Conservation (phyloP, 2,113 vertebrate genomes). For the Smithornis capensis region DNA sequence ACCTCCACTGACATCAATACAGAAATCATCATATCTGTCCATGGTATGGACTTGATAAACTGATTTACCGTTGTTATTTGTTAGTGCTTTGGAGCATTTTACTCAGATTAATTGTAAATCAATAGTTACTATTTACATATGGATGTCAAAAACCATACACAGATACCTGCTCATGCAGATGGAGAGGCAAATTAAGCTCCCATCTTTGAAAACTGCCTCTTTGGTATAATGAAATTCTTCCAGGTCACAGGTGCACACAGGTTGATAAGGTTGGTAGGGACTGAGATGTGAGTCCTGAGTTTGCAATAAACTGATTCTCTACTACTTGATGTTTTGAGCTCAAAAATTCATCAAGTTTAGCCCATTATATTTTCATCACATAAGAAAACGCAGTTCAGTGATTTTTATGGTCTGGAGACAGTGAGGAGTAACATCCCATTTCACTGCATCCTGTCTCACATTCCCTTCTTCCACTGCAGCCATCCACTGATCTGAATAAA, state of each 20-base stretch:
- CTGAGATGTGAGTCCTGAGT: background rate
- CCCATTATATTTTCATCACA: background rate
- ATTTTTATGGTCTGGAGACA: background rate
- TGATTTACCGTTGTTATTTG: background rate
- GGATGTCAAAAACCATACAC: background rate
- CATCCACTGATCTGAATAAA: background rate
- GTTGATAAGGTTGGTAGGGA: background rate
- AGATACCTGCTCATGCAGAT: background rate
- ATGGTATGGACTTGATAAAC: background rate
- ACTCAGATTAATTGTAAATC: background rate
- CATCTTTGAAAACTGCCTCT: background rate
- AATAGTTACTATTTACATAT: background rate
- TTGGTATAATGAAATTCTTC: background rate
- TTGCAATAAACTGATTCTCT: background rate
- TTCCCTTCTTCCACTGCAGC: background rate
- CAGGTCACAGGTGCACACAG: background rate
- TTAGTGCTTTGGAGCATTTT: background rate
- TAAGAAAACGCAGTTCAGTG: background rate
- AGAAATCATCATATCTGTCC: background rate
- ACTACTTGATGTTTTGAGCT: background rate
- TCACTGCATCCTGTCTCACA: background rate
- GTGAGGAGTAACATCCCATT: background rate
- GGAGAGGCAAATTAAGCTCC: background rate
- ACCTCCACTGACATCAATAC: background rate
- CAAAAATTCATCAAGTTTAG: background rate